phyloP scores from a whole-genome alignment of 2,888 invertebrate species.

The Therioaphis trifolii region DNA sequence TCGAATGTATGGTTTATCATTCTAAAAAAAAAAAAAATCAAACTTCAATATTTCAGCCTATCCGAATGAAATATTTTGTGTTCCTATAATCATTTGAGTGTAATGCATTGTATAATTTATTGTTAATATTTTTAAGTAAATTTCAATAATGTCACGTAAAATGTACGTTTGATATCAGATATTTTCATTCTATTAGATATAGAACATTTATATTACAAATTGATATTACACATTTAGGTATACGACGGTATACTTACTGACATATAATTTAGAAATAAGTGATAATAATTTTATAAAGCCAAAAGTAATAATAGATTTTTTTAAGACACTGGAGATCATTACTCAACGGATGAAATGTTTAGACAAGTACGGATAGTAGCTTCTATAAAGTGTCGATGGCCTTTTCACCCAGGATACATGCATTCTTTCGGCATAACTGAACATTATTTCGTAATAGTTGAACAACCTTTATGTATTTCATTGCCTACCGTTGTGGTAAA shows the following conservation, averaged over 20 bases:
- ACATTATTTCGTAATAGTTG: slow-evolving; percentile 87
- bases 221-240: too few relatives aligned
- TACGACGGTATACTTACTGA: background rate
- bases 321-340: slow-evolving; percentile 29
- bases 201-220: too few relatives aligned
- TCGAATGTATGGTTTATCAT: too few relatives aligned
- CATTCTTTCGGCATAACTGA: slow-evolving; percentile 92
- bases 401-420: slow-evolving; percentile 87
- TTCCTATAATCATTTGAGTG: too few relatives aligned
- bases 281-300: background rate
- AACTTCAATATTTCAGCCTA: too few relatives aligned
- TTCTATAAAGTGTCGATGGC: slow-evolving; percentile 80
- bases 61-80: too few relatives aligned
- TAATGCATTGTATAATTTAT: too few relatives aligned
- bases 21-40: too few relatives aligned
- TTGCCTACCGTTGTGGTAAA: slow-evolving; percentile 74
- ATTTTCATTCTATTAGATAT: too few relatives aligned
- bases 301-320: background rate
- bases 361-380: slow-evolving; percentile 75
- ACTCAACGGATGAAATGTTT: slow-evolving; percentile 70
- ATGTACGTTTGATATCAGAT: too few relatives aligned
- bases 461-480: slow-evolving; percentile 86
- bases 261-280: background rate
- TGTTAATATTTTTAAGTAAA: too few relatives aligned
- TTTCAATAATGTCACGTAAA: too few relatives aligned